Conservation (phyloP, 2,113 vertebrate species). For the Pelmatolapia mariae region DNA sequence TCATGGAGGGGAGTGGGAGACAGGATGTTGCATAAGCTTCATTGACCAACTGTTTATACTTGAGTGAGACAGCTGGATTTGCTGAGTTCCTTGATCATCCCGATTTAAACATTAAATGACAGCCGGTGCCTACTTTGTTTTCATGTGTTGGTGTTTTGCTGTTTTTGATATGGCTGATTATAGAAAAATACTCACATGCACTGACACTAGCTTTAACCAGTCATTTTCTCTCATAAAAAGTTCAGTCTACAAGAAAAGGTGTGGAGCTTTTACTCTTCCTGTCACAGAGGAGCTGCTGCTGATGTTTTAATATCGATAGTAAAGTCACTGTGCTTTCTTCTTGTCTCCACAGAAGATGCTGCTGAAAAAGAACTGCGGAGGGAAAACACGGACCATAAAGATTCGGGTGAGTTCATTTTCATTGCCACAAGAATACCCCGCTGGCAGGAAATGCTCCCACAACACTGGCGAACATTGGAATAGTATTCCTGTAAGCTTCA, state of each 20-base stretch:
- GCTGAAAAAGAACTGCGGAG: conserved; percentile 84
- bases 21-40: conserved; percentile 65
- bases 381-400: conserved; percentile 84
- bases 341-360: conserved; percentile 85
- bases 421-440: background rate
- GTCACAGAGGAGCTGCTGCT: background rate
- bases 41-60: conserved; percentile 36
- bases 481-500: background rate
- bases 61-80: conserved; percentile 43
- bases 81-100: conserved; percentile 17
- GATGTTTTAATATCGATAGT: background rate
- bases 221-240: background rate
- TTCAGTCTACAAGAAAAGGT: background rate
- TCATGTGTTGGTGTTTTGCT: background rate
- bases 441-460: background rate
- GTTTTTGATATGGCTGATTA: background rate
- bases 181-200: background rate
- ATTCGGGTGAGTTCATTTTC: conserved; percentile 77
- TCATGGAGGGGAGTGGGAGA: conserved; percentile 46
- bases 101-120: conserved; percentile 4
- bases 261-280: background rate
- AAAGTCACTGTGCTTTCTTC: conserved; percentile 35
- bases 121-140: background rate
- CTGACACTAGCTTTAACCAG: background rate
- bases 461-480: background rate